A percentile compares a stretch with the other conserved stretches of the same genome.
These are phyloP conservation scores for Bradypodion ventrale DNA, from an alignment of 2,797 vertebrate species.

Conservation along the genomic window DNA sequence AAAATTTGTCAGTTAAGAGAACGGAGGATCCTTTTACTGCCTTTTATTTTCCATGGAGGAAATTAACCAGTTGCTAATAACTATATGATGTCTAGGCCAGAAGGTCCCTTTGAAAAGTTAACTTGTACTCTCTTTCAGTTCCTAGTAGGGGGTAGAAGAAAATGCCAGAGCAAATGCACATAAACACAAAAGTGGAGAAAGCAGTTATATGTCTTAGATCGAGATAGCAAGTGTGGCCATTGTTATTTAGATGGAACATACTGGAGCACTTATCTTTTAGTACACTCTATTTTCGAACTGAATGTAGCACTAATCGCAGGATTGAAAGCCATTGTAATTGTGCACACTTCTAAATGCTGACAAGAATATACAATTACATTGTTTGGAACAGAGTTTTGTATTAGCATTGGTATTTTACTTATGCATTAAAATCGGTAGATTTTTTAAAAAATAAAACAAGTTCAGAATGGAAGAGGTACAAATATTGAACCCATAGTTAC, in stretches of 20 bases:
- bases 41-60: constrained; percentile 69
- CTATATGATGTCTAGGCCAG: constrained; percentile 71
- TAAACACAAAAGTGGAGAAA: constrained; percentile 73
- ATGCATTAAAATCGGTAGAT: constrained; percentile 66
- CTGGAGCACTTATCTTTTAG: constrained; percentile 81
- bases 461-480: constrained; percentile 59
- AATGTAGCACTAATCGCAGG: constrained; percentile 76
- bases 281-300: constrained; percentile 78
- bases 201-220: constrained; percentile 72
- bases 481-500: constrained; percentile 59
- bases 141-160: constrained; percentile 74
- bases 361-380: constrained; percentile 79
- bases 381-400: constrained; percentile 78
- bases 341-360: constrained; percentile 77
- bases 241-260: constrained; percentile 78
- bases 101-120: constrained; percentile 77
- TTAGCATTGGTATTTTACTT: constrained; percentile 78
- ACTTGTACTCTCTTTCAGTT: constrained; percentile 74
- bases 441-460: constrained; percentile 55
- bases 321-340: constrained; percentile 80
- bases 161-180: constrained; percentile 76
- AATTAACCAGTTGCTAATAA: constrained; percentile 80
- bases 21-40: constrained; percentile 64
- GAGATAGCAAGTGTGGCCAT: constrained; percentile 76
- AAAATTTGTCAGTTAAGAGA: constrained; percentile 62